A percentile compares a stretch with the other conserved stretches of the same genome.
Conservation (phyloP, 2,113 vertebrate species). For the Mesocricetus auratus region DNA sequence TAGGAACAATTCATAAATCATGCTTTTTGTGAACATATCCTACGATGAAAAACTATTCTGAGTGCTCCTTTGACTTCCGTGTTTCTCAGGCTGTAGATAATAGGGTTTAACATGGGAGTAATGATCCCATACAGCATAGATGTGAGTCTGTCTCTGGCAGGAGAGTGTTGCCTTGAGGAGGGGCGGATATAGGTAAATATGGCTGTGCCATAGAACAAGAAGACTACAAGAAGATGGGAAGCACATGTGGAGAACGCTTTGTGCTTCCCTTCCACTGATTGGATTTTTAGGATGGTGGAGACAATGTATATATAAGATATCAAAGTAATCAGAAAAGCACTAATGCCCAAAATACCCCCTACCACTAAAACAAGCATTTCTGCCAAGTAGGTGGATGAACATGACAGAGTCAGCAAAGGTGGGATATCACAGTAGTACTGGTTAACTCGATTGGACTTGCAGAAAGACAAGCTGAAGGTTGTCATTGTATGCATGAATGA, state of each 20-base stretch:
- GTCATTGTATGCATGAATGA: background rate
- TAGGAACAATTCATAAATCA: background rate
- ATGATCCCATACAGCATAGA: conserved; percentile 53
- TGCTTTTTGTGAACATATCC: background rate
- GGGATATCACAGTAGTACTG: conserved; percentile 63
- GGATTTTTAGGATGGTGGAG: too few relatives aligned
- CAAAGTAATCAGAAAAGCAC: too few relatives aligned
- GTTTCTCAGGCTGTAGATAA: conserved; percentile 65
- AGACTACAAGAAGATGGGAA: too few relatives aligned
- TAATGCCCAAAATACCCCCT: background rate
- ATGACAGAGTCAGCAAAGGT: conserved; percentile 4
- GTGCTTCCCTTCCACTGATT: too few relatives aligned
- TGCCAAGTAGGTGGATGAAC: background rate
- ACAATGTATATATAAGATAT: too few relatives aligned
- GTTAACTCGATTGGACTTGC: background rate
- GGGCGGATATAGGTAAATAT: background rate
- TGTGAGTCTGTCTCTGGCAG: conserved; percentile 36
- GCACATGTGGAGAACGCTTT: too few relatives aligned
- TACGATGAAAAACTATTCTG: background rate
- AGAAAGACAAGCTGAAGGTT: conserved; percentile 31
- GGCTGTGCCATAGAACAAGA: too few relatives aligned
- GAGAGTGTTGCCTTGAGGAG: background rate
- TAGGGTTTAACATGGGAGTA: conserved; percentile 56
- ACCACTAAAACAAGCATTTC: conserved; percentile 24
- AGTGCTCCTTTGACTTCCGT: conserved; percentile 54